These are phyloP conservation scores for Lissonota sp. DNA, from an alignment of 2,888 invertebrate genomes.

Conservation along the genomic window DNA sequence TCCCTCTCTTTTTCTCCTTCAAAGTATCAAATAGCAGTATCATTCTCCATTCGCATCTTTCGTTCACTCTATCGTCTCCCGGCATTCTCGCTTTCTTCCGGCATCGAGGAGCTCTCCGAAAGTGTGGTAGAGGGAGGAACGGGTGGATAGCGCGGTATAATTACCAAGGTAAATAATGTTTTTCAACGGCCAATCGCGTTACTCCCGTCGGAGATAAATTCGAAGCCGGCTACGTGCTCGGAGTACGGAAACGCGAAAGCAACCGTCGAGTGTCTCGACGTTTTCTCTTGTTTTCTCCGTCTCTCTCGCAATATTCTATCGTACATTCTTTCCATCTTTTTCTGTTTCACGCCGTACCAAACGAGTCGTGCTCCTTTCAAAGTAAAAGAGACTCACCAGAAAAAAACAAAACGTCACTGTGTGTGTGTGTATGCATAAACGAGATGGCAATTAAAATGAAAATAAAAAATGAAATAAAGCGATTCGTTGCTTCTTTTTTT, in stretches of 20 bases:
- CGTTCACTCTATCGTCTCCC: slow-evolving; percentile 40
- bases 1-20: slow-evolving; percentile 24
- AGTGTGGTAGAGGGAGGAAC: no score
- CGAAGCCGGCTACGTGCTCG: slow-evolving; percentile 73
- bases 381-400: slow-evolving; percentile 41
- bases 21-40: slow-evolving; percentile 41
- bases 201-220: slow-evolving; percentile 74
- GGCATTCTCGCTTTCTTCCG: slow-evolving; percentile 55
- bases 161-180: slow-evolving; percentile 79
- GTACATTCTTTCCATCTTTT: slow-evolving; percentile 9
- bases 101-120: slow-evolving; percentile 41
- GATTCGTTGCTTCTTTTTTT: slow-evolving; percentile 29
- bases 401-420: slow-evolving; percentile 37
- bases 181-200: slow-evolving; percentile 73
- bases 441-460: slow-evolving; percentile 42
- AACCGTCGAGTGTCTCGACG: slow-evolving; percentile 44
- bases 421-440: slow-evolving; percentile 10
- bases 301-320: slow-evolving; percentile 13
- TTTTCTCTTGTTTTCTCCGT: slow-evolving; percentile 26
- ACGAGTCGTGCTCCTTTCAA: slow-evolving; percentile 24
- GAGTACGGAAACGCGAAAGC: slow-evolving; percentile 67
- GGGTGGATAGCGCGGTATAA: slow-evolving; percentile 72
- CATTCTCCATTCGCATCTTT: slow-evolving; percentile 35
- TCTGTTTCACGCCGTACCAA: slow-evolving; percentile 12
- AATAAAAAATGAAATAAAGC: slow-evolving; percentile 40